A percentile compares a stretch with the other conserved stretches of the same genome.
Evolutionary conservation across 2,888 invertebrate species (phyloP).

Genomic region (Chrysopilus asiliformis): DNA sequence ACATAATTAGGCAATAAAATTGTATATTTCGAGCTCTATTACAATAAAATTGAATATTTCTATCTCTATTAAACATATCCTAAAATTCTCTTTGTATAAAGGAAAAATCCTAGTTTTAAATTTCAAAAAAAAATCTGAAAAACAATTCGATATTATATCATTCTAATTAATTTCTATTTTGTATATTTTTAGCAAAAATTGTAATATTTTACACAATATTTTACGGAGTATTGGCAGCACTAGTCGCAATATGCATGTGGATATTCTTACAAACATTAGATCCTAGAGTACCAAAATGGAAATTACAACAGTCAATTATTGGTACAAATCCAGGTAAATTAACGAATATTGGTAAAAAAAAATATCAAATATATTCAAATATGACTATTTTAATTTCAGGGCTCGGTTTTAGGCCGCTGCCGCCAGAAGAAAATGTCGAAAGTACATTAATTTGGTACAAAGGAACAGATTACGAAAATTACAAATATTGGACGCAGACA

Average conservation of each 20-base stretch:
- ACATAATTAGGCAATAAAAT: too few relatives aligned
- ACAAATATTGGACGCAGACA: constrained; percentile 64
- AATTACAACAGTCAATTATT: constrained; percentile 71
- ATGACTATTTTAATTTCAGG: constrained; percentile 30
- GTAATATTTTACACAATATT: constrained; percentile 89
- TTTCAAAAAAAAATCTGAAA: too few relatives aligned
- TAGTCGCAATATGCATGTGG: constrained; percentile 91
- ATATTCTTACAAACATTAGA: constrained; percentile 85
- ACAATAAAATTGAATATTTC: too few relatives aligned
- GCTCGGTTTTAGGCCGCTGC: constrained; percentile 87
- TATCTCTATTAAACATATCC: too few relatives aligned
- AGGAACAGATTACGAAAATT: constrained; percentile 62
- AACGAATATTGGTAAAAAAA: not conserved
- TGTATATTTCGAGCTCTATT: too few relatives aligned
- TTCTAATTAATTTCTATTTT: constrained; percentile 1
- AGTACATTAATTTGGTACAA: constrained; percentile 94
- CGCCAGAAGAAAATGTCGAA: constrained; percentile 70
- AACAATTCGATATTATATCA: too few relatives aligned
- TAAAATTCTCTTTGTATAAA: too few relatives aligned
- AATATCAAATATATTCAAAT: not conserved
- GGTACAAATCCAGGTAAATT: constrained; percentile 87
- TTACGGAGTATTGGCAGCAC: constrained; percentile 79
- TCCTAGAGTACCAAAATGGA: constrained; percentile 81
- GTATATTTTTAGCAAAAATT: constrained; percentile 60
- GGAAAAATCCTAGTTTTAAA: too few relatives aligned